phyloP scores from a whole-genome alignment of 2,113 vertebrate genomes.

The Spilogale gracilis region DNA sequence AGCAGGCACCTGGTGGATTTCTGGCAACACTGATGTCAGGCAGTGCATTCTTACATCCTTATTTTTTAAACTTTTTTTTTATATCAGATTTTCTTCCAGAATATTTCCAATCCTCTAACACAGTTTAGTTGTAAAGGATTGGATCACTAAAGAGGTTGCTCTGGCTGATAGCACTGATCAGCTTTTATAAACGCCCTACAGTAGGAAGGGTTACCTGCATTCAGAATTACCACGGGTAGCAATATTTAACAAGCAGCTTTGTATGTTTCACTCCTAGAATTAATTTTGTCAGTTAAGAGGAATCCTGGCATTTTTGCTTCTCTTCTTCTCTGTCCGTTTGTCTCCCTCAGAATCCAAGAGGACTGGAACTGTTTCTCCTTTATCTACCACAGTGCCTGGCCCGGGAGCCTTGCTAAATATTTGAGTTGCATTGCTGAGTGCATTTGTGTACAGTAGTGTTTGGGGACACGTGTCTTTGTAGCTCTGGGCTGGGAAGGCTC shows the following conservation, averaged over 20 bases:
- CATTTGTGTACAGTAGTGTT: background rate
- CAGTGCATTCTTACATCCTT: background rate
- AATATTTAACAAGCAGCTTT: background rate
- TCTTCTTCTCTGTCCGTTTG: background rate
- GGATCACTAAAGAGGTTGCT: background rate
- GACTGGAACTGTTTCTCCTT: background rate
- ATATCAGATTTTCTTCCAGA: background rate
- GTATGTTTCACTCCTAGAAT: background rate
- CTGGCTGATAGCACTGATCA: background rate
- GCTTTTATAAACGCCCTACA: background rate
- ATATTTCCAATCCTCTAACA: background rate
- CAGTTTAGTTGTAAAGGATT: background rate
- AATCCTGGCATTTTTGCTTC: background rate
- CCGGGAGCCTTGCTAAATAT: conserved; percentile 61
- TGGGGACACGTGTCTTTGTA: conserved; percentile 12
- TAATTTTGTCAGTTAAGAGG: background rate
- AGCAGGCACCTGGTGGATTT: background rate
- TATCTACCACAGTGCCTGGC: background rate
- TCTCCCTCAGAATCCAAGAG: background rate
- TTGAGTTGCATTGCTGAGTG: conserved; percentile 19
- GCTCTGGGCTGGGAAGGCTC: background rate
- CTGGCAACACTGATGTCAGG: background rate
- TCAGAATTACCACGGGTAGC: background rate
- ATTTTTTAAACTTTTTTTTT: background rate
- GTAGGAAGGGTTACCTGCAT: background rate